These are phyloP conservation scores for Acipenser ruthenus DNA, from an alignment of 2,797 vertebrate genomes.

Conservation along the genomic window DNA sequence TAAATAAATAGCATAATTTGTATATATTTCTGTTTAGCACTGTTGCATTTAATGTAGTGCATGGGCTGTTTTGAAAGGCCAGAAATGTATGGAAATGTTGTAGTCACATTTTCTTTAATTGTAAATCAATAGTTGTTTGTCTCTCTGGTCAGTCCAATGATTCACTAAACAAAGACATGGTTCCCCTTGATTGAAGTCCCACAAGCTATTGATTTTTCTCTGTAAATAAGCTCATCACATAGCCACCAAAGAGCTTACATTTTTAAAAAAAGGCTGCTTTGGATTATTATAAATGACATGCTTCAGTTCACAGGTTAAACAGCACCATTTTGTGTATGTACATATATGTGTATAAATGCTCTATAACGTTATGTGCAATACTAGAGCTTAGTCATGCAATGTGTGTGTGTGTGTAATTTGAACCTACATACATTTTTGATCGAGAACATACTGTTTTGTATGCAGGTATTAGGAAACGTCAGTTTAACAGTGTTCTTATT, in stretches of 20 bases:
- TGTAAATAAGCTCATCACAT: constrained; percentile 21
- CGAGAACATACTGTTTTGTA: too few species aligned
- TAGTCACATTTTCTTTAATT: constrained; percentile 25
- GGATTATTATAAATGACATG: background rate
- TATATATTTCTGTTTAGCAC: background rate
- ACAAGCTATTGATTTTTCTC: constrained; percentile 18
- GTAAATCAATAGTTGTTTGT: constrained; percentile 2
- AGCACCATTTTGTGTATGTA: background rate
- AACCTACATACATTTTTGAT: background rate
- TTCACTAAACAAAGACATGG: constrained; percentile 16
- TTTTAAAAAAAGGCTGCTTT: constrained; percentile 3
- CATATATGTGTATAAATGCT: too few species aligned
- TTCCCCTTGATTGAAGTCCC: constrained; percentile 19
- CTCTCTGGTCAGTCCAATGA: constrained; percentile 14
- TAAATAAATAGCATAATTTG: background rate
- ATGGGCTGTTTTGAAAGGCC: background rate
- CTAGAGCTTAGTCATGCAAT: background rate
- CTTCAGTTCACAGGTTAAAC: background rate
- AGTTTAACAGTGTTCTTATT: background rate
- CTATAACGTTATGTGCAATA: too few species aligned
- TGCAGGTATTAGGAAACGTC: too few species aligned
- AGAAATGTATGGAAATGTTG: constrained; percentile 16
- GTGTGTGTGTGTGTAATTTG: background rate
- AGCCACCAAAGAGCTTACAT: constrained; percentile 6
- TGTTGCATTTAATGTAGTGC: background rate